These are phyloP conservation scores for Panulirus ornatus DNA, from an alignment of 1,140 invertebrate species.

Conservation along the genomic window DNA sequence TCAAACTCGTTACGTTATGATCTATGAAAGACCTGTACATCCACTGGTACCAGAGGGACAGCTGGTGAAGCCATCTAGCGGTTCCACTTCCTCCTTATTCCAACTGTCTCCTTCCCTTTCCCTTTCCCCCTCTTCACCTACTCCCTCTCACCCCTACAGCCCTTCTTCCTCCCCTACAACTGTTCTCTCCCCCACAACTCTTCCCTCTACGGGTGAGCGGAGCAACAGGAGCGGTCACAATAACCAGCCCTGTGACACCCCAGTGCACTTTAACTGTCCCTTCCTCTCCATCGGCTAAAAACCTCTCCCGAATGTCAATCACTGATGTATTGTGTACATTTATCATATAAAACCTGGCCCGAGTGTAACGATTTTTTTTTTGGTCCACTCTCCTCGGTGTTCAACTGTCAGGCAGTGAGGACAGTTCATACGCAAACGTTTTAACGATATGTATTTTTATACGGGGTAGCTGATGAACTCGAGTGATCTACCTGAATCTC, in stretches of 20 bases:
- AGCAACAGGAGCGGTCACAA: conserved; percentile 23
- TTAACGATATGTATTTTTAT: too few species aligned
- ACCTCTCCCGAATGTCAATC: conserved; percentile 20
- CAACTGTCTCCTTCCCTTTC: not conserved
- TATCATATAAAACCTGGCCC: conserved; percentile 23
- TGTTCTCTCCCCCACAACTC: not conserved
- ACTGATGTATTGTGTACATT: conserved; percentile 33
- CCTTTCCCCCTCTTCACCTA: not conserved
- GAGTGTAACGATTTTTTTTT: conserved; percentile 9
- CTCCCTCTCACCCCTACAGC: not conserved
- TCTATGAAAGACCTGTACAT: too few species aligned
- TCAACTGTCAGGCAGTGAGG: not conserved
- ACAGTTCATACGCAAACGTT: too few species aligned
- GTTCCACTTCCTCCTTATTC: too few species aligned
- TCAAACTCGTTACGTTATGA: too few species aligned
- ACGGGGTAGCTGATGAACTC: too few species aligned
- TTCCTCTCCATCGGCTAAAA: conserved; percentile 27
- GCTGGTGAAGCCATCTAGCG: too few species aligned
- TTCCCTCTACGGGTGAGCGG: conserved; percentile 33
- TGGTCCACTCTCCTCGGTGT: not conserved
- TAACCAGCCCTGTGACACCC: conserved; percentile 19
- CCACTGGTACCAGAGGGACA: too few species aligned
- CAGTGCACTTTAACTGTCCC: conserved; percentile 29
- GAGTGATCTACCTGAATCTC: not conserved
- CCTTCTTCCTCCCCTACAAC: not conserved